Conservation (phyloP, 1,140 invertebrate species). For the Physella acuta region DNA sequence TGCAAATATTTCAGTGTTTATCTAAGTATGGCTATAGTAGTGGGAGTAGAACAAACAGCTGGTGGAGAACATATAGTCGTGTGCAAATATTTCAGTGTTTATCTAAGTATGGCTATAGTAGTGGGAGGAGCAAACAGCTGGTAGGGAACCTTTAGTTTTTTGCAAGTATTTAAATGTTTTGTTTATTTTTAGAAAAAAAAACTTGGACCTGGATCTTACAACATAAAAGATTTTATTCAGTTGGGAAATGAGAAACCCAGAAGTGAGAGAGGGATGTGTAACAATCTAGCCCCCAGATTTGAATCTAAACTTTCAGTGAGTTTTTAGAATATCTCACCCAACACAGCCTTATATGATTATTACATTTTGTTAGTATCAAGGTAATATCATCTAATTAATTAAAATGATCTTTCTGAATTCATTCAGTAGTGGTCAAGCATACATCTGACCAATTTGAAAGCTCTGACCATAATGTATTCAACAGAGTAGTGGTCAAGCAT, state of each 20-base stretch:
- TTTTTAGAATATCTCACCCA: no score
- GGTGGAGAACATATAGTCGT: no score
- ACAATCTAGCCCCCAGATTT: slow-evolving; percentile 46
- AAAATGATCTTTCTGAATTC: background rate
- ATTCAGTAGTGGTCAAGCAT: no score
- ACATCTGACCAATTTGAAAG: no score
- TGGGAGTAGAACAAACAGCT: no score
- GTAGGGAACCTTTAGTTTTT: slow-evolving; percentile 34
- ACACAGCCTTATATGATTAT: no score
- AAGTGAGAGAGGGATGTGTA: slow-evolving; percentile 51
- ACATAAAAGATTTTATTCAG: slow-evolving; percentile 56
- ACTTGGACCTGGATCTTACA: slow-evolving; percentile 55
- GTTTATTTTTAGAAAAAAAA: slow-evolving; percentile 42
- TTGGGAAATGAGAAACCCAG: slow-evolving; percentile 45
- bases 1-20: no score
- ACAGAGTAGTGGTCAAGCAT: no score
- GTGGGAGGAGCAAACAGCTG: slow-evolving; percentile 49
- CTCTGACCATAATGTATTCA: no score
- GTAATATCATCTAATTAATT: background rate
- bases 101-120: no score
- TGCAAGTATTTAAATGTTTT: background rate
- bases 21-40: no score
- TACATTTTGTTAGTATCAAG: background rate
- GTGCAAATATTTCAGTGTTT: no score
- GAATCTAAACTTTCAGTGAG: slow-evolving; percentile 34